Evolutionary conservation across 1,140 invertebrate species (phyloP), one percentile per base, ranked within the genome.

Genomic region (Pseudomyrmex pallidus): DNA sequence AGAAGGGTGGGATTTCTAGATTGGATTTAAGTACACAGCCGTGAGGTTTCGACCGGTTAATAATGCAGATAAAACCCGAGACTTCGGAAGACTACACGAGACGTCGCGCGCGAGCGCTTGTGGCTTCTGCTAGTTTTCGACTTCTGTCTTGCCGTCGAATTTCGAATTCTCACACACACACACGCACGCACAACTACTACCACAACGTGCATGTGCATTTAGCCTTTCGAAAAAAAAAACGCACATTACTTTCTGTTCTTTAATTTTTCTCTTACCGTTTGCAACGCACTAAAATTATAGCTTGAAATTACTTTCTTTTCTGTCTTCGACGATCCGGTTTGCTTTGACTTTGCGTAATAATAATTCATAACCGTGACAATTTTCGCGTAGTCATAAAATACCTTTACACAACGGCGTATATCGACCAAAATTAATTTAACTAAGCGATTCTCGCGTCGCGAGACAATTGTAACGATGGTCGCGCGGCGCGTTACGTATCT

Each of bases 1-100:
- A 59, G 83, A 90, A 87, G 89, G 87, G 87, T 88, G 85, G 86
- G 88, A 91, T 91, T 89, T 89, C 88, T 89, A 90, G 90, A 93
- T 93, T 93, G 89, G 87, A 92, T 92, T 92, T 91, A 91, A 92
- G 91, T 92, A 92, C 91, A 92, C 91, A 91, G 91, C 87, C 91
- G 88, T 91, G 90, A 92, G 92, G 91, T 93, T 92, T 90, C 85
- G 62, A 89, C 84, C 83, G 80, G 82, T 93, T 93, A 93, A 93
- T 93, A 93, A 93, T 93, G 89, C 84, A 93, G 87, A 87, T 86
- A 90, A 88, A 91, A 91, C 89, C 35, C 88, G 87, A 86, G 87
- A 86, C 90, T 89, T 88, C 25, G 85, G 84, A 70, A 73, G 85
- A 62, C 82, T 87, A 74, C 56, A 76, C 64, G 77, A 85, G 86